A percentile compares a stretch with the other conserved stretches of the same genome.
phyloP scores from a whole-genome alignment of 2,797 vertebrate genomes.

The Crenichthys baileyi region DNA sequence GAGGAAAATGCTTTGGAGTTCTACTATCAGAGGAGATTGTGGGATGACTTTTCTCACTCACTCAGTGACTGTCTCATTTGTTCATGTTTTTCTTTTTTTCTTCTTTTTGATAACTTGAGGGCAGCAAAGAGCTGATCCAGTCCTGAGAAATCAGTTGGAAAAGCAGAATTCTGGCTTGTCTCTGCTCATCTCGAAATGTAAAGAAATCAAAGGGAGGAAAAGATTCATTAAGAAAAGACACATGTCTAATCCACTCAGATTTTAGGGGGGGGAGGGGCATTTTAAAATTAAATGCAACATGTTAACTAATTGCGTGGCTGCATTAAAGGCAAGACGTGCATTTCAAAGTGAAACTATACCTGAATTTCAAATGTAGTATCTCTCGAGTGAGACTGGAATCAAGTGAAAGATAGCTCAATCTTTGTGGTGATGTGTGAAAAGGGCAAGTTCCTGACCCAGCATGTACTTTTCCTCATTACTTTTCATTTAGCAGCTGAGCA shows the following conservation, averaged over 20 bases:
- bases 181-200: slow-evolving; percentile 62
- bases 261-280: slow-evolving; percentile 14
- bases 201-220: slow-evolving; percentile 66
- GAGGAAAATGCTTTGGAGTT: slow-evolving; percentile 71
- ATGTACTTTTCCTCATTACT: slow-evolving; percentile 74
- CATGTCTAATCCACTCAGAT: slow-evolving; percentile 63
- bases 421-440: slow-evolving; percentile 75
- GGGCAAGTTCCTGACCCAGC: slow-evolving; percentile 65
- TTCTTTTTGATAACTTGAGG: slow-evolving; percentile 59
- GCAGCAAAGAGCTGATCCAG: slow-evolving; percentile 39
- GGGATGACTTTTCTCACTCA: slow-evolving; percentile 67
- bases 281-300: slow-evolving; percentile 76
- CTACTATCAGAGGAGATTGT: slow-evolving; percentile 40
- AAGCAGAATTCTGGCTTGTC: slow-evolving; percentile 60
- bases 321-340: slow-evolving; percentile 48
- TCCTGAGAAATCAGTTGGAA: slow-evolving; percentile 55
- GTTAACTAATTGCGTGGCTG: slow-evolving; percentile 70
- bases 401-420: slow-evolving; percentile 66
- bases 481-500: slow-evolving; percentile 68
- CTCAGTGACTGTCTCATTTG: slow-evolving; percentile 51
- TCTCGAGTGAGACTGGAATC: slow-evolving; percentile 64
- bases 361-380: slow-evolving; percentile 70
- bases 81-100: slow-evolving; percentile 50
- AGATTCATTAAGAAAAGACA: slow-evolving; percentile 74
- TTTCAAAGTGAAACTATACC: slow-evolving; percentile 71